These are phyloP conservation scores for Gadopsis marmoratus DNA, from an alignment of 2,797 vertebrate species.

Conservation along the genomic window DNA sequence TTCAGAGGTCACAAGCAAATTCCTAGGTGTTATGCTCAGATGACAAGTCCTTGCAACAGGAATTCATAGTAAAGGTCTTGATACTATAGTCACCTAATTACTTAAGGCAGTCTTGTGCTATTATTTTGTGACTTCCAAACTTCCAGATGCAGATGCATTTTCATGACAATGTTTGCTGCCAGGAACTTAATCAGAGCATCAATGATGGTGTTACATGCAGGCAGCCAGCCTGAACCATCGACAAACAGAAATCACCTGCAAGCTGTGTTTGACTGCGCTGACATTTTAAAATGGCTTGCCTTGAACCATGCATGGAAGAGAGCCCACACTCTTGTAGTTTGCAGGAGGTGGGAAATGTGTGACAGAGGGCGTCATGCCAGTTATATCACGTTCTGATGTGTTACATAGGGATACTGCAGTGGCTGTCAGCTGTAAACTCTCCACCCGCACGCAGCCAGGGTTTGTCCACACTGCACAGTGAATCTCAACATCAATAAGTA, in stretches of 20 bases:
- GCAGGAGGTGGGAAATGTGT: neutral
- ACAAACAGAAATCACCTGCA: constrained; percentile 13
- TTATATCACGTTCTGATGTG: neutral
- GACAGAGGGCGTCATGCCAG: neutral
- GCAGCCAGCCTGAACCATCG: neutral
- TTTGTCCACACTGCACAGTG: neutral
- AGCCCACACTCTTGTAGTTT: neutral
- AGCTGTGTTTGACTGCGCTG: neutral
- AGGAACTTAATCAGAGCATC: constrained; percentile 18
- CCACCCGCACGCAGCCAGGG: neutral
- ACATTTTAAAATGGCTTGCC: constrained; percentile 32
- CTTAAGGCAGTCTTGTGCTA: neutral
- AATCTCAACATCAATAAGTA: constrained; percentile 69
- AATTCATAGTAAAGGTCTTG: constrained; percentile 44
- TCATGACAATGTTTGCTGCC: constrained; percentile 4
- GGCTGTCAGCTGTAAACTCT: constrained; percentile 15
- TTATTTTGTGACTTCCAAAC: neutral
- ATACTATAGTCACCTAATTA: constrained; percentile 10
- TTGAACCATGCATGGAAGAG: neutral
- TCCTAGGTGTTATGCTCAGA: constrained; percentile 12
- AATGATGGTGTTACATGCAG: neutral
- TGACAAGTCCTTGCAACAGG: neutral
- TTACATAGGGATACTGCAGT: neutral
- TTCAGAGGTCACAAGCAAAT: constrained; percentile 38
- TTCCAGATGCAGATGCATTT: constrained; percentile 7